Base-by-base conservation (phyloP, 2,797 vertebrate species). In the Nasua narica region DNA sequence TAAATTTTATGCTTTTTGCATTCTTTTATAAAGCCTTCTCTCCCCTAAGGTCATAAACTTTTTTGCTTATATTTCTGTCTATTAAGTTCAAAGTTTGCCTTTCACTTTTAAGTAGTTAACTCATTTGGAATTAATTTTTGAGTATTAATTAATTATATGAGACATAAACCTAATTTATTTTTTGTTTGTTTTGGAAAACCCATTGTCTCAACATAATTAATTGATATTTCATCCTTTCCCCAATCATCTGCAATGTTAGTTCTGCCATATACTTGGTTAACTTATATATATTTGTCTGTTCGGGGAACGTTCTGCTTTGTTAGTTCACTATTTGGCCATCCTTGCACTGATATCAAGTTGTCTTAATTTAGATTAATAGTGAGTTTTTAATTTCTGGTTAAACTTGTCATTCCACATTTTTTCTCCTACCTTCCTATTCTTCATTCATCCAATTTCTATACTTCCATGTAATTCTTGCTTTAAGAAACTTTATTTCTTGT, bases 391-490 rank as follows among this genome's bases (percentile, higher is more conserved):
- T 81, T n/a, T 58, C 14, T 18, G 15, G 8, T 27, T 85, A 54
- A 9, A 40, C 27, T 60, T 70, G 58, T 77, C 23, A 87, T 65
- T 13, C 15, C 18, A n/a, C 2, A 82, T 32, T 40, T 87, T 87
- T 74, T 8, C 37, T 54, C 32, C 21, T 70, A 46, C 11, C 21
- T 76, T 83, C 58, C 37, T 84, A 50, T 84, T 69, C 12, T 94
- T 74, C 40, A 81, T 91, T 88, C 32, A 76, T 13, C 2, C 16
- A 84, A 23, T 46, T 94, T 79, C 40, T 84, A 25, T 16, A 65
- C 37, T 90, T 94, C 29, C 69, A 76, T 91, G 58, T 87, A 96
- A 72, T 50, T 96, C 62, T 91, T 91, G 50, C 21, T 87, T 97
- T 74, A 83, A 90, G 70, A 92, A 95, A 79, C 52, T 90, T 83